Conservation (phyloP, 2,888 invertebrate species). For the Graphium colonna region DNA sequence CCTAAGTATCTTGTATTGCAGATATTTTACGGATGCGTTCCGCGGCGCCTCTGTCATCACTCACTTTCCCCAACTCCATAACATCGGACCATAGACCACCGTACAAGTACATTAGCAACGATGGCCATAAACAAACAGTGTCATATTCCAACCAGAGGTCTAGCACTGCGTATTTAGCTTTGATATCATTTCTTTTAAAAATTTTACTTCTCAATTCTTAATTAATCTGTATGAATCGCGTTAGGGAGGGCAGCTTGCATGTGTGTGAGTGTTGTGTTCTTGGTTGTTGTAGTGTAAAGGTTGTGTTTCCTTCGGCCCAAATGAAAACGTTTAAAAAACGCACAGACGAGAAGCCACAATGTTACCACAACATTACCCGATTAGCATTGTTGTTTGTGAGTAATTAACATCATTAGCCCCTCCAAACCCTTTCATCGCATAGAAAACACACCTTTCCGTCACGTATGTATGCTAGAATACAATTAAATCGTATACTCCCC, state of each 20-base stretch:
- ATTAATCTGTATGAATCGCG: neutral
- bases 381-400: neutral
- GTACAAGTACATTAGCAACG: slow-evolving; percentile 52
- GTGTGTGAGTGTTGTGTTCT: slow-evolving; percentile 58
- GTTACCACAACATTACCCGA: neutral
- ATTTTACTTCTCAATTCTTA: neutral
- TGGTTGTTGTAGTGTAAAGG: slow-evolving; percentile 29
- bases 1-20: slow-evolving; percentile 73
- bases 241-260: slow-evolving; percentile 52
- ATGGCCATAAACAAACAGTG: slow-evolving; percentile 53
- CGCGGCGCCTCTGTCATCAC: slow-evolving; percentile 54
- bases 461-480: too few species aligned
- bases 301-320: too few species aligned
- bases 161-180: slow-evolving; percentile 30
- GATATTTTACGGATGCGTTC: slow-evolving; percentile 60
- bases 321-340: neutral
- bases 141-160: slow-evolving; percentile 27
- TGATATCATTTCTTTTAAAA: slow-evolving; percentile 28
- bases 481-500: too few species aligned
- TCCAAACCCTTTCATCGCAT: neutral
- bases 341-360: neutral
- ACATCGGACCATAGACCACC: slow-evolving; percentile 56
- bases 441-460: neutral
- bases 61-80: slow-evolving; percentile 46
- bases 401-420: neutral